A percentile compares a stretch with the other conserved stretches of the same genome.
These are phyloP conservation scores for Myotis vivesi DNA, from an alignment of 2,797 vertebrate species.

Conservation along the genomic window DNA sequence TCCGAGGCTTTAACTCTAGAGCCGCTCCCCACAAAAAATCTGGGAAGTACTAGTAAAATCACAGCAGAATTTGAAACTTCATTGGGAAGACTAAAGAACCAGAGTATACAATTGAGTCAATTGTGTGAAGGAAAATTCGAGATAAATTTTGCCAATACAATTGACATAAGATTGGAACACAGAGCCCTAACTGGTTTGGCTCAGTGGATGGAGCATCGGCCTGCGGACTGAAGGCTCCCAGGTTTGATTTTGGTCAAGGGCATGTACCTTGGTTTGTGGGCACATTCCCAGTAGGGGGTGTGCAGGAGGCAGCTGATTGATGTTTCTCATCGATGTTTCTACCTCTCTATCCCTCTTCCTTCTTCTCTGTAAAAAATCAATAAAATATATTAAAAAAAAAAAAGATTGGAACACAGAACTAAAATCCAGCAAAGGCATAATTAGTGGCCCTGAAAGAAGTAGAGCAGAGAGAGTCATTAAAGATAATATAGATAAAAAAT, in stretches of 20 bases:
- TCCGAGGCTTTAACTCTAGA: too few species aligned
- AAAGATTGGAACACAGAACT: slow-evolving; percentile 1
- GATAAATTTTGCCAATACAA: slow-evolving; percentile 6
- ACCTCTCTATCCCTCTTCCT: too few species aligned
- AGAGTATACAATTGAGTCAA: neutral
- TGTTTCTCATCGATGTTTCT: too few species aligned
- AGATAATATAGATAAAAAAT: neutral
- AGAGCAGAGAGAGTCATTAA: neutral
- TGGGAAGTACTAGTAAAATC: neutral
- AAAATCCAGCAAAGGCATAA: neutral
- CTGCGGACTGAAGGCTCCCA: too few species aligned
- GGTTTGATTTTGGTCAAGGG: too few species aligned
- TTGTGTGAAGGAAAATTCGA: neutral
- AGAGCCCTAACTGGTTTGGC: neutral
- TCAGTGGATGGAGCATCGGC: too few species aligned
- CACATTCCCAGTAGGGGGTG: too few species aligned
- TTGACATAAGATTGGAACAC: neutral
- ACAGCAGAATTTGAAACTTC: neutral
- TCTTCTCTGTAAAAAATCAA: too few species aligned
- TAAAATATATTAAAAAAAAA: too few species aligned
- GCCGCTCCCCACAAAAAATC: neutral
- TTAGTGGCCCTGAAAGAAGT: neutral
- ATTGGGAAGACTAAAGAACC: slow-evolving; percentile 1
- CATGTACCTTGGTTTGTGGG: too few species aligned
- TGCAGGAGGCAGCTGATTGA: too few species aligned